Percentiles rank a stretch among this genome's conserved stretches.
Conservation (phyloP, 2,113 vertebrate genomes). For the Dasyurus viverrinus region DNA sequence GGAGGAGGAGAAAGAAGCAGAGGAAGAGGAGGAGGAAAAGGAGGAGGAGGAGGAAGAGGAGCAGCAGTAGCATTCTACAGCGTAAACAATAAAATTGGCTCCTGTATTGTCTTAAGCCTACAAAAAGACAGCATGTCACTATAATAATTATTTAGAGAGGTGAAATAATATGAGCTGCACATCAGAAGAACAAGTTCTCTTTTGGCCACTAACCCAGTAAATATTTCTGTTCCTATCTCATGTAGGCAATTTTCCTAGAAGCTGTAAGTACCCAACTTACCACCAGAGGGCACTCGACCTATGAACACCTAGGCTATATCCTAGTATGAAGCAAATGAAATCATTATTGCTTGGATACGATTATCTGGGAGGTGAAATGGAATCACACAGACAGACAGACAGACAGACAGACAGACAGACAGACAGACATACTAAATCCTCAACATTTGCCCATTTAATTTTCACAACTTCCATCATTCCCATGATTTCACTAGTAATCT, state of each 20-base stretch:
- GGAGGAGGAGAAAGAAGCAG: no score
- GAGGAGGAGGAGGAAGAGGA: background rate
- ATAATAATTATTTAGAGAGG: no score
- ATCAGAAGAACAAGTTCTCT: background rate
- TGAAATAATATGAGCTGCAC: no score
- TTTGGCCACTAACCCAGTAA: background rate
- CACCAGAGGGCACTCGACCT: background rate
- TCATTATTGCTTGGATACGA: background rate
- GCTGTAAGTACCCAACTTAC: background rate
- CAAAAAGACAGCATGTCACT: no score
- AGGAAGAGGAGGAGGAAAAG: background rate
- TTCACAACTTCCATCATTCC: background rate
- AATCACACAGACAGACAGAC: background rate
- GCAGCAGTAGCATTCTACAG: background rate
- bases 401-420: background rate
- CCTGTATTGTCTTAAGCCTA: background rate
- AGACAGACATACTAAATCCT: background rate
- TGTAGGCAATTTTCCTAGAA: background rate
- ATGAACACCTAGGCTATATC: background rate
- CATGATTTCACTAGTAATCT: background rate
- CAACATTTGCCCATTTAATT: background rate
- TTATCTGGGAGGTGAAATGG: background rate
- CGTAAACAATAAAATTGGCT: background rate
- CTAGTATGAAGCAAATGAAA: background rate
- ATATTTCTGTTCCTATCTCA: background rate